A percentile compares a stretch with the other conserved stretches of the same genome.
These are phyloP conservation scores for Cataglyphis hispanica DNA, from an alignment of 1,140 invertebrate species.

Conservation along the genomic window DNA sequence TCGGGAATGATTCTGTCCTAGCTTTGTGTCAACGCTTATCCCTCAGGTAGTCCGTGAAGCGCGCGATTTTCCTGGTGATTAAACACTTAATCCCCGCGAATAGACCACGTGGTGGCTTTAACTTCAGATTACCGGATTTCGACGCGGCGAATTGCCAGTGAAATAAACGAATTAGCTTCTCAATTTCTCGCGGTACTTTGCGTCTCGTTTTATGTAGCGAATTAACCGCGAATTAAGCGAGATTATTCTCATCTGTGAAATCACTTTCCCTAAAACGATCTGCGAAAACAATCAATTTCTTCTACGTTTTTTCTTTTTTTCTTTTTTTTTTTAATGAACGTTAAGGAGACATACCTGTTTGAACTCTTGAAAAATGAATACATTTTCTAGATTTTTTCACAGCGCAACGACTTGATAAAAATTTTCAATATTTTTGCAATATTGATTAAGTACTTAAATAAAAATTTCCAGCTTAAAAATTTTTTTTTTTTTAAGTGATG, in stretches of 20 bases:
- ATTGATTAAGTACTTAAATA: no score
- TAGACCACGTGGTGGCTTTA: conserved; percentile 30
- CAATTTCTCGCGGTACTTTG: conserved; percentile 1
- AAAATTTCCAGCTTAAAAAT: no score
- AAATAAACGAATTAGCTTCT: conserved; percentile 36
- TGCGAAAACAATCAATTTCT: neutral
- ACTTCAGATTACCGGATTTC: conserved; percentile 30
- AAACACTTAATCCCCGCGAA: conserved; percentile 37
- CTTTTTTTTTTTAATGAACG: neutral
- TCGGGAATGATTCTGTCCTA: neutral
- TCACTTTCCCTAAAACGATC: neutral
- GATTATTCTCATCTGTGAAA: neutral
- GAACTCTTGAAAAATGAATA: no score
- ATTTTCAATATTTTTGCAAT: no score
- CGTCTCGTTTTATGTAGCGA: neutral
- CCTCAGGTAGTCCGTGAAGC: conserved; percentile 1
- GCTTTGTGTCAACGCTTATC: neutral
- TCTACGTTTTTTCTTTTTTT: no score
- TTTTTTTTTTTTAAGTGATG: no score
- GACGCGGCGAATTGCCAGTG: conserved; percentile 20
- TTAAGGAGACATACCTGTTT: no score
- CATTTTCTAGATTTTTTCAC: no score
- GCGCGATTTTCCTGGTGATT: conserved; percentile 11
- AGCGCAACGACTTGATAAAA: no score
- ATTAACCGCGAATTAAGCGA: neutral